Evolutionary conservation across 2,888 invertebrate genomes (phyloP), one percentile per base, ranked within the genome.

Genomic region (Harpalus rubripes): DNA sequence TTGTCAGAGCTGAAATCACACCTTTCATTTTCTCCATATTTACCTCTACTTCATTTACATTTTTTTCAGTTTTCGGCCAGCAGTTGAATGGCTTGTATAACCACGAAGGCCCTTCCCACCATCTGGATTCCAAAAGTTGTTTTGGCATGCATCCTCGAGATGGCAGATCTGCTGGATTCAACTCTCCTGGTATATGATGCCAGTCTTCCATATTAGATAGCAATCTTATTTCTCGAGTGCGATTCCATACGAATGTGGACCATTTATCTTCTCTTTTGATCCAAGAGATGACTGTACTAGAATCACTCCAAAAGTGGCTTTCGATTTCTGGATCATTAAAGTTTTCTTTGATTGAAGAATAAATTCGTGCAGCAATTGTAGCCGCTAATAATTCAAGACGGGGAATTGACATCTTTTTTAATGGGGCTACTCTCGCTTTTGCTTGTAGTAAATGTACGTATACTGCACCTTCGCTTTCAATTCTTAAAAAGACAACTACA

Each of bases 301-400:
- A 87, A 74, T 88, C 88, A 63, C 85, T 87, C 88, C 88, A n/a
- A 89, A 85, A 88, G 79, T 76, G 82, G 22, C 79, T 82, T 78
- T 86, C 68, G 44, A 86, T 39, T 44, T 85, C 39, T 15, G 82
- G 56, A 8, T 85, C 82, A 8, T 88, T 26, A 7, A 44, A 10
- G 10, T 10, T 10, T 44, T 44, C 44, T 44, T 44, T 44, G 10
- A 44, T n/a, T 10, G 1, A 44, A 44, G 44, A 44, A 10, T 44
- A 22, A 16, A 89, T 63, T 76, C 88, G 74, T 1, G 87, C 87
- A 18, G 87, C 88, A 41, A 89, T 87, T 12, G 87, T 84, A n/a
- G 88, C 88, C 8, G 87, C 89, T 39, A 89, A 56, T 56, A 89
- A 84, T 85, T 90, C 88, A n/a, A 90, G 81, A 15, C 89, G 83